Evolutionary conservation across 1,140 invertebrate genomes (phyloP), one percentile per base, ranked within the genome.

Genomic region (Drosophila paulistorum): DNA sequence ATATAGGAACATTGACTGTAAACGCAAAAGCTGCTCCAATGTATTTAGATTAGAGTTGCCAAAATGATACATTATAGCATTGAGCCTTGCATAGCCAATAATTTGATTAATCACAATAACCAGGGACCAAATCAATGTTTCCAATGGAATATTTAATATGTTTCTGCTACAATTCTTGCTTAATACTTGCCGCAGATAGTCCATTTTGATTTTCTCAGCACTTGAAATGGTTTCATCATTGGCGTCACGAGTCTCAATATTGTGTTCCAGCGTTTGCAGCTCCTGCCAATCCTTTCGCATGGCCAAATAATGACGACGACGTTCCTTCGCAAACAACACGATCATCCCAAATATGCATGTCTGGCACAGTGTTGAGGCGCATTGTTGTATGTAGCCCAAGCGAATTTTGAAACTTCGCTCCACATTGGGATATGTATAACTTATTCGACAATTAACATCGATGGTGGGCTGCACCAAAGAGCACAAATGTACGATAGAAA

Each of bases 331-430:
- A 7, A 65, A 51, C 5, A 87, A 4, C 0, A 68, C 1, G 39
- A 87, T 20, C 17, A 71, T 3, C 4, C 84, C 71, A 20, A 77
- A 67, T 51, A 74, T 54, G 1, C 74, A 13, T 1, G 83, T 64
- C 10, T 77, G 65, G 51, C 42, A 54, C 10, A 87, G 70, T 59
- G 79, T 77, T 48, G 67, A 42, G 14, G 63, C 58, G 11, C 68
- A 48, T 11, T 80, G 87, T 11, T 77, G 87, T n/a, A 63, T 67
- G 5, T 89, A 87, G 51, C 80, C 64, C 23, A 87, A 14, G 26
- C 57, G 35, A 1, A 87, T 65, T 1, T 55, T 42, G 5, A 86
- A 30, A 7, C 54, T 87, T 0, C 82, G 63, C 1, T 68, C 65
- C 6, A 77, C 55, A 1, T 39, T 7, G 4, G 68, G 61, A 23